Evolutionary conservation across 2,888 invertebrate species (phyloP), one percentile per base, ranked within the genome.

Genomic region (Drepana falcataria): DNA sequence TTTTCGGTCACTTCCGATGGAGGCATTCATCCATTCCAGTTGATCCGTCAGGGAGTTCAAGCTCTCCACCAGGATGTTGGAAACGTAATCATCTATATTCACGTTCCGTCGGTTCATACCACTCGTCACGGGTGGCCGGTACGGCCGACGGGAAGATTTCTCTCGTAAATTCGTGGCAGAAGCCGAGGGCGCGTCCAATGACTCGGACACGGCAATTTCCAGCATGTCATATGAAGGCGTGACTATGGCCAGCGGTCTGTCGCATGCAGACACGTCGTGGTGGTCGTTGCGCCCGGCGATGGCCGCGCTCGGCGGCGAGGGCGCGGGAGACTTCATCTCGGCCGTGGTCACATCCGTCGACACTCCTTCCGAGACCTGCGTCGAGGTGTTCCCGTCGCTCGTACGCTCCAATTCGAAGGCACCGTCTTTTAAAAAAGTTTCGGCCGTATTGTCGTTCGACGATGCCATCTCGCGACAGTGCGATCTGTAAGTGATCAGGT

Each of bases 71-170:
- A 92, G 71, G 64, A 92, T 87, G 64, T 87, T 87, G 2, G 92
- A 91, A 21, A 92, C 92, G 63, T 91, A 92, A 62, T 88, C 85
- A 66, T 92, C 92, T 35, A 92, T 81, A 63, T 90, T 83, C 47
- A 85, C 69, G 53, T 75, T 79, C n/a, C 60, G 63, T 6, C 57
- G 48, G 47, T 56, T 65, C 54, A 59, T 62, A 51, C 57, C 59
- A 6, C 57, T 69, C 5, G 54, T 56, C 49, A 62, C 49, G 5
- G 68, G 61, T 53, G 66, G 60, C 59, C 61, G 71, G 34, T 55
- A 55, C 3, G 53, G 52, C 35, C 58, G 64, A 41, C 58, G 53
- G 33, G 60, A 55, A 21, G 55, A 54, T 7, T 62, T 61, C n/a
- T 57, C 57, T 37, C 52, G 54, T 47, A 49, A 61, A 55, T 63